Percentiles rank a stretch among this genome's conserved stretches.
Evolutionary conservation across 2,888 invertebrate genomes (phyloP).

Genomic region (Lordiphosa fenestrarum): DNA sequence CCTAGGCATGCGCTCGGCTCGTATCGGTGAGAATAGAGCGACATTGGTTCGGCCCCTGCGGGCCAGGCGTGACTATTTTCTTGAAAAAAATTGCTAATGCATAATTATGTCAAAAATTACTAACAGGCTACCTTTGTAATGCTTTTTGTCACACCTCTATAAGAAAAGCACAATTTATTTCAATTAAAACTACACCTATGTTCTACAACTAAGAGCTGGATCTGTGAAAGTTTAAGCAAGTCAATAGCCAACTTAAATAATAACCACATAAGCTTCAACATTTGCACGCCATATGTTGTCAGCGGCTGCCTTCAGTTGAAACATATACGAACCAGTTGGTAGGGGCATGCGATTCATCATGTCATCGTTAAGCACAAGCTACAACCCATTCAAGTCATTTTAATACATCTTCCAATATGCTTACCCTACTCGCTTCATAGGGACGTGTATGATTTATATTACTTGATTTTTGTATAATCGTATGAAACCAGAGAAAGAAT

Average conservation of each 20-base stretch:
- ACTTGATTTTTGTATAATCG: neutral
- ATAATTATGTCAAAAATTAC: too few species aligned
- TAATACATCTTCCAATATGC: neutral
- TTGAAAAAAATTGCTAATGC: too few species aligned
- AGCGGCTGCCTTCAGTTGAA: conserved; percentile 9
- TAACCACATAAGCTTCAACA: conserved; percentile 16
- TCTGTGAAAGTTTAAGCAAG: too few species aligned
- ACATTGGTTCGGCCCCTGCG: too few species aligned
- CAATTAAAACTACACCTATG: too few species aligned
- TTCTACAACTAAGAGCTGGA: too few species aligned
- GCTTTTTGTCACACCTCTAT: too few species aligned
- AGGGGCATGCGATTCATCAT: conserved; percentile 13
- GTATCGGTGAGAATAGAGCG: too few species aligned
- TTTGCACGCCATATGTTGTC: conserved; percentile 4
- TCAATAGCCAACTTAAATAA: conserved; percentile 7
- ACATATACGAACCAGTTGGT: conserved; percentile 22
- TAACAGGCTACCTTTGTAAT: too few species aligned
- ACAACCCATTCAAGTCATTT: neutral
- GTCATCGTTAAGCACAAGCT: conserved; percentile 9
- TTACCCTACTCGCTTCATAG: conserved; percentile 5
- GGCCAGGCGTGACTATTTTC: too few species aligned
- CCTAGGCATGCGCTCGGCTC: too few species aligned
- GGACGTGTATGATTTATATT: conserved; percentile 22
- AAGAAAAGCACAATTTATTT: too few species aligned
- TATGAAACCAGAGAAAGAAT: neutral